These are phyloP conservation scores for Conistra vaccinii DNA, from an alignment of 2,888 invertebrate species.

Conservation along the genomic window DNA sequence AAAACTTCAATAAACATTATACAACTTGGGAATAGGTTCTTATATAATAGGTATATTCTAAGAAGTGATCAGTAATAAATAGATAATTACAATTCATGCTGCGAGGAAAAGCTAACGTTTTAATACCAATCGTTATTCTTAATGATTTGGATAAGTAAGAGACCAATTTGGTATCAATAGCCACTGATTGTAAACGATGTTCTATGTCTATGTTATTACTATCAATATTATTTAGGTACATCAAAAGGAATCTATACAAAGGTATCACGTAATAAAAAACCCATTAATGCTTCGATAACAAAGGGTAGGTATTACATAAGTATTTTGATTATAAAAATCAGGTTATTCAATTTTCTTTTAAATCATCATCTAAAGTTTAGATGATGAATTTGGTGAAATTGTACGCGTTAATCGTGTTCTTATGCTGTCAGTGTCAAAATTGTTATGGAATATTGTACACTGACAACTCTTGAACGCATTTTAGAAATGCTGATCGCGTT, in stretches of 20 bases:
- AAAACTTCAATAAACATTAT: neutral
- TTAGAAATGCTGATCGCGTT: too few species aligned
- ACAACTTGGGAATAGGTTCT: neutral
- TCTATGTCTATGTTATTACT: neutral
- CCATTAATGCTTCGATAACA: too few species aligned
- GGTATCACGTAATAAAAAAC: neutral
- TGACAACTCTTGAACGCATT: too few species aligned
- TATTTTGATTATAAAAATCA: too few species aligned
- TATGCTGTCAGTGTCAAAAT: too few species aligned
- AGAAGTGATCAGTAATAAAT: neutral
- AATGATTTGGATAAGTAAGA: neutral
- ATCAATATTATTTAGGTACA: neutral
- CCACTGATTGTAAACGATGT: slow-evolving; percentile 21
- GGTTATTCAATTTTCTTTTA: too few species aligned
- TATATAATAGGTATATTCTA: neutral
- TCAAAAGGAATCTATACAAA: neutral
- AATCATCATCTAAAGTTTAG: too few species aligned
- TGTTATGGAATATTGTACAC: too few species aligned
- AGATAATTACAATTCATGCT: slow-evolving; percentile 26
- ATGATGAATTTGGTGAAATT: too few species aligned
- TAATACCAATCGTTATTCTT: neutral
- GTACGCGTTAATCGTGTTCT: too few species aligned
- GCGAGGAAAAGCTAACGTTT: slow-evolving; percentile 37
- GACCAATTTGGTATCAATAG: slow-evolving; percentile 39
- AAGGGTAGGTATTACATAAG: too few species aligned